Base-by-base conservation (phyloP, 2,113 vertebrate genomes). In the Carassius auratus region DNA sequence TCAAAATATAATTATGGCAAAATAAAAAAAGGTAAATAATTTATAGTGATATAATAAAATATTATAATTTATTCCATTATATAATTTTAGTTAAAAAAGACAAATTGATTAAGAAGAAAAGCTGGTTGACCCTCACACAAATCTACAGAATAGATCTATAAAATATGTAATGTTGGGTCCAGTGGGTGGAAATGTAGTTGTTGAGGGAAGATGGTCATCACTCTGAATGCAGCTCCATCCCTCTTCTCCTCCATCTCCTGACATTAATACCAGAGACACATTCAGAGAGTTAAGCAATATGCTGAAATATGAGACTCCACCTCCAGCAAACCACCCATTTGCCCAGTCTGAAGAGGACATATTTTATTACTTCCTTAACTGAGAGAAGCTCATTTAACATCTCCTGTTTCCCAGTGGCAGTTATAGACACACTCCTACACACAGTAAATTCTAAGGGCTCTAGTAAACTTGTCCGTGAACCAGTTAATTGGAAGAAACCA, bases 291-390 rank as follows among this genome's bases (percentile, higher is more conserved):
- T 48, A 79, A 79, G 59, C 48, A 68, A 26, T 64, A 26, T 17
- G 74, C 36, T 48, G 42, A 79, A 69, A 69, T 62, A 69, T 78
- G 62, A 55, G 62, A 38, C 42, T 80, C 59, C 26, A 33, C 79
- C 61, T 81, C 15, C 15, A 81, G 42, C 42, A 64, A 68, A 81
- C 36, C 79, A 68, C 61, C 62, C 50, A 26, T 68, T 68, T 23
- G 45, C 23, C 14, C 79, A 68, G 42, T 52, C 62, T 48, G 45
- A 81, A 19, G 61, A 57, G 48, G 17, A 30, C 15, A 10, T 73
- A 52, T 86, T 86, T 86, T 86, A 80, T 86, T 48, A 48, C 50
- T 69, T 64, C 33, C 15, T 55, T 74, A 69, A 86, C 66, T 74
- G 15, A 48, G 52, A 73, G 50, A 50, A 73, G 33, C 84, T 81